Conservation (phyloP, 2,113 vertebrate species). For the Saguinus midas region DNA sequence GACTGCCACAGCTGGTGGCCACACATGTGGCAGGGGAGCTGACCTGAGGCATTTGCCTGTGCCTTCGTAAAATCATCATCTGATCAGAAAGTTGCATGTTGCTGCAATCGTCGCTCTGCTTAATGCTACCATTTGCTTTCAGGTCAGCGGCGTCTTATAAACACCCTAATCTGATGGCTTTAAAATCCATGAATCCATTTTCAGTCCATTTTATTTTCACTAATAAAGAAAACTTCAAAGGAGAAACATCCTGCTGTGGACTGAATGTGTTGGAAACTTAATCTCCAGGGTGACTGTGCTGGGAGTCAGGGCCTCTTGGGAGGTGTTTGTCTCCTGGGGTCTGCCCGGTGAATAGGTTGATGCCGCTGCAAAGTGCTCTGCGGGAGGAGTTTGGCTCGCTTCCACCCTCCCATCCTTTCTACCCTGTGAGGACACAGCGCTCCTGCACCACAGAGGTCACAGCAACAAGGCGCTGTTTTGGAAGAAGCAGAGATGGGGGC, state of each 20-base stretch:
- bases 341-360: not conserved
- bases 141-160: not conserved
- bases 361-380: not conserved
- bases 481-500: not conserved
- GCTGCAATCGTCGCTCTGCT: accelerated
- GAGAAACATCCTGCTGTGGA: not conserved
- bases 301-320: not conserved
- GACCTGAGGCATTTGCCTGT: not conserved
- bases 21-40: accelerated
- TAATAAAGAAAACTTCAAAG: not conserved
- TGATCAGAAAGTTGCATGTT: too few species aligned
- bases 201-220: not conserved
- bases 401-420: not conserved
- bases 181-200: not conserved
- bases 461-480: not conserved
- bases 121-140: not conserved
- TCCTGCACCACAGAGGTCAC: not conserved
- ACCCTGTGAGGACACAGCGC: not conserved
- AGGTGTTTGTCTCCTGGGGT: not conserved
- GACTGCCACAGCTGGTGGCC: not conserved
- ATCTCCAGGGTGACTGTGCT: not conserved
- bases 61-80: accelerated
- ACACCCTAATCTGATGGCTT: not conserved
- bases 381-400: not conserved
- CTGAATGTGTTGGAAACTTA: not conserved